Base-by-base conservation (phyloP, 2,888 invertebrate genomes). In the Drosophila anceps region DNA sequence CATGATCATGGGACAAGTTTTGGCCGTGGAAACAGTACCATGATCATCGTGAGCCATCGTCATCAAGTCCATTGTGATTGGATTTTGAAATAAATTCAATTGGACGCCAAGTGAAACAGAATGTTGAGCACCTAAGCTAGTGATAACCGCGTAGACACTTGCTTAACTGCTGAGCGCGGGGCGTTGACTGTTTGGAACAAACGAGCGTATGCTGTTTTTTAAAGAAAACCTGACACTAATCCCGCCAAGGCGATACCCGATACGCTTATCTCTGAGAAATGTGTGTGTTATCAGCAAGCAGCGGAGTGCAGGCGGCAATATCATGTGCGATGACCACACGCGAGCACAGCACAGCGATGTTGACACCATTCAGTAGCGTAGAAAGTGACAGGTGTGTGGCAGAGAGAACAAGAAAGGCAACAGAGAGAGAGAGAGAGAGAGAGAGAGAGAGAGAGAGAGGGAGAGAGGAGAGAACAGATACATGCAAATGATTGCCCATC, bases 1-100 rank as follows among this genome's bases (percentile, higher is more conserved):
- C 92, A 92, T 92, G 33, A 91, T 92, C 92, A 92, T 92, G 29
- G 92, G 91, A 24, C 93, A 93, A 41, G 78, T 75, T 20, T 76
- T 74, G 31, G 70, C 46, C 4, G 62, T 39, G 5, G 70, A n/a
- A 12, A 8, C 67, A 0, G 69, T 18, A 4, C 65, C 79, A 41
- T 89, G 86, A 58, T 88, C 79, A 67, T 72, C 73, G 55, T 91
- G 88, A 81, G 90, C 88, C 91, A 90, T 91, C 58, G 79, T 67
- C 69, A 79, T 84, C 13, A 69, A 8, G n/a, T 71, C 76, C 61
- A 63, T 73, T 58, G 65, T 57, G 41, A 54, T 29, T 24, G 37
- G 15, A 35, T 39, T 53, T 54, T 53, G 13, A 24, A 44, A n/a
- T 18, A 33, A 37, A 20, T 50, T 57, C 18, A 60, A 55, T 69